Conservation (phyloP, 2,797 vertebrate species). For the Pangasius macronema region DNA sequence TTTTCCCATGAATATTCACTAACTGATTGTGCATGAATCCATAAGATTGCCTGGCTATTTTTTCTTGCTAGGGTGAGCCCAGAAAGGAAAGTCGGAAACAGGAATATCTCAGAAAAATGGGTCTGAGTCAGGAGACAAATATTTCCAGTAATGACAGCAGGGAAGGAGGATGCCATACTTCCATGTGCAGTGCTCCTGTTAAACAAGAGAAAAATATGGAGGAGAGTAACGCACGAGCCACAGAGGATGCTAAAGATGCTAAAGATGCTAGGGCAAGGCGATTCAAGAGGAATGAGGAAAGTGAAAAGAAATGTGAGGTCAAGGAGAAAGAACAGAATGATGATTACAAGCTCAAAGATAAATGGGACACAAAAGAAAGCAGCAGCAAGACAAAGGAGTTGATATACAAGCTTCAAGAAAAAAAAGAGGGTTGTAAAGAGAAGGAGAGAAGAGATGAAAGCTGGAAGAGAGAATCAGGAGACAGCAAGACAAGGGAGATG, state of each 20-base stretch:
- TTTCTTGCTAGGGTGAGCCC: slow-evolving; percentile 65
- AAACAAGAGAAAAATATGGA: slow-evolving; percentile 58
- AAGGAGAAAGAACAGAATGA: slow-evolving; percentile 74
- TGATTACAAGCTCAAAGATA: slow-evolving; percentile 67
- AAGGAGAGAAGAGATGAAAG: slow-evolving; percentile 72
- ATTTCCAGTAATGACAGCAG: slow-evolving; percentile 55
- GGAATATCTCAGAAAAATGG: slow-evolving; percentile 77
- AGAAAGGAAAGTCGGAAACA: slow-evolving; percentile 78
- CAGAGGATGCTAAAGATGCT: slow-evolving; percentile 46
- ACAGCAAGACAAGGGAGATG: slow-evolving; percentile 76
- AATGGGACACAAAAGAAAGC: slow-evolving; percentile 77
- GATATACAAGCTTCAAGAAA: slow-evolving; percentile 77
- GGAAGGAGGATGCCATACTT: slow-evolving; percentile 56
- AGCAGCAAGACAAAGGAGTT: slow-evolving; percentile 76
- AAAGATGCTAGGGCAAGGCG: slow-evolving; percentile 49
- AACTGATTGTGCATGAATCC: background rate
- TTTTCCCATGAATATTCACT: background rate
- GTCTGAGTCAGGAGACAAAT: slow-evolving; percentile 74
- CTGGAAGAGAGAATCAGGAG: slow-evolving; percentile 63
- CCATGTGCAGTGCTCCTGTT: slow-evolving; percentile 21
- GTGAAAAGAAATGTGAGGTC: slow-evolving; percentile 63
- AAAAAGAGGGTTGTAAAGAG: slow-evolving; percentile 68
- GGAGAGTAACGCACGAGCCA: slow-evolving; percentile 42
- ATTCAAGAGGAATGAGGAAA: slow-evolving; percentile 58
- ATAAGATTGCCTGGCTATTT: slow-evolving; percentile 1